Base-by-base conservation (phyloP, 2,888 invertebrate species). In the Elegia similella region DNA sequence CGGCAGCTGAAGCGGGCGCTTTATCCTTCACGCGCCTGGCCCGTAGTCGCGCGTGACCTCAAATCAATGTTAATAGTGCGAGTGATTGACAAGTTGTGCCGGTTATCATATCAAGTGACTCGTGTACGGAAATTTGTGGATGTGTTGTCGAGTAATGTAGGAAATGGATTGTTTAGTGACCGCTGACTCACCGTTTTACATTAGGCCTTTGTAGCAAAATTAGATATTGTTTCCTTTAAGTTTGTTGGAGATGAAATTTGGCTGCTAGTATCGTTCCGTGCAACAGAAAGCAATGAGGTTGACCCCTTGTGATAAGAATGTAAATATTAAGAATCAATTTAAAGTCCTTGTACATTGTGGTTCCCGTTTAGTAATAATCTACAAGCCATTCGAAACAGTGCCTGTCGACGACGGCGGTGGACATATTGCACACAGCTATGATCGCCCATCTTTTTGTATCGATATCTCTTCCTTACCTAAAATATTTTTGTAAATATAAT, bases 401-500 rank as follows among this genome's bases (percentile, higher is more conserved):
- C 67, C 59, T 67, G 65, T 65, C 63, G 62, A 60, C 56, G 57
- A 59, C 67, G 70, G 69, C 70, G 70, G 69, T 68, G 72, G 69
- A 67, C 52, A 64, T 65, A 64, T 59, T 64, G 68, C 66, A 65
- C 67, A 56, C 64, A 67, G 60, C 61, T 65, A 60, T 66, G 64
- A 64, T 64, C 72, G 67, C 69, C 75, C 75, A 67, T 69, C 70
- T 75, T 80, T 82, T 81, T 88, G 88, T 89, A 86, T 78, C 71
- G 61, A 85, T 85, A 82, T 77, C 76, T 84, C 80, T 82, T 81
- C 84, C 82, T 82, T 79, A 81, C 75, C 70, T 72, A 72, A 72
- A 67, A 72, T 74, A 70, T 70, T 58, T 46, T 62, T 88, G 88
- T 90, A 89, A 84, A 89, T 88, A 88, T 80, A 80, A 74, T 38